Percentiles rank a stretch among this genome's conserved stretches.
Evolutionary conservation across 2,888 invertebrate species (phyloP).

Genomic region (Agrotis puta): DNA sequence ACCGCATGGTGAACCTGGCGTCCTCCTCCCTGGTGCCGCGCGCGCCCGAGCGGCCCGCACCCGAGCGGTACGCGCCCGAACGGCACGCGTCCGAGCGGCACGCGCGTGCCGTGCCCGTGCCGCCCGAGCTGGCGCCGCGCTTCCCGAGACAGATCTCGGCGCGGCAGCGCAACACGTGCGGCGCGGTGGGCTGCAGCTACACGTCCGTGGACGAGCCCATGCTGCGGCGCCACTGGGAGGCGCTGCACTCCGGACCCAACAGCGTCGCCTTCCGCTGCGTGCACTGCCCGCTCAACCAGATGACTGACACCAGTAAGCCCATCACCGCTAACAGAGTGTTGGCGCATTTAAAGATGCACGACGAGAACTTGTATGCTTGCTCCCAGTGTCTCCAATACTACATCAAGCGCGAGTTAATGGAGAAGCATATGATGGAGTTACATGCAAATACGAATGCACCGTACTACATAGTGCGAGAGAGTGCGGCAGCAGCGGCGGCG

Average conservation of each 20-base stretch:
- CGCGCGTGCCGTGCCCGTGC: conserved; percentile 69
- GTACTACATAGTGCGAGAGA: conserved; percentile 82
- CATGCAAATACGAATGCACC: conserved; percentile 87
- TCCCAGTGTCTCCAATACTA: conserved; percentile 93
- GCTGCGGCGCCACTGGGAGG: conserved; percentile 93
- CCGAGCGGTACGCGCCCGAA: conserved; percentile 57
- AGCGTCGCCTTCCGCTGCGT: conserved; percentile 92
- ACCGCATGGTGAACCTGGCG: conserved; percentile 96
- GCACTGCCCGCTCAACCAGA: conserved; percentile 92
- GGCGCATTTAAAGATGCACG: conserved; percentile 95
- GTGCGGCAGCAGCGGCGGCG: conserved; percentile 24
- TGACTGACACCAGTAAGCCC: conserved; percentile 83
- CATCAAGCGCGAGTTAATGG: conserved; percentile 91
- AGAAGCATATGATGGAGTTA: conserved; percentile 92
- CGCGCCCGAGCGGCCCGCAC: conserved; percentile 19
- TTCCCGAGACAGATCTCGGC: conserved; percentile 90
- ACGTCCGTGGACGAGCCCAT: conserved; percentile 93
- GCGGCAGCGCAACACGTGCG: conserved; percentile 93
- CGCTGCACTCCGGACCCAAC: conserved; percentile 92
- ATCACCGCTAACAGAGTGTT: conserved; percentile 92
- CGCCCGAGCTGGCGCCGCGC: conserved; percentile 72
- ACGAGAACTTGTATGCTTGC: conserved; percentile 93
- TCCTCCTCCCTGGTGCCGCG: conserved; percentile 91
- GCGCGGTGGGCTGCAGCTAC: conserved; percentile 93
- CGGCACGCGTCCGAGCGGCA: conserved; percentile 83